Conservation (phyloP, 2,797 vertebrate genomes). For the Fringilla coelebs region DNA sequence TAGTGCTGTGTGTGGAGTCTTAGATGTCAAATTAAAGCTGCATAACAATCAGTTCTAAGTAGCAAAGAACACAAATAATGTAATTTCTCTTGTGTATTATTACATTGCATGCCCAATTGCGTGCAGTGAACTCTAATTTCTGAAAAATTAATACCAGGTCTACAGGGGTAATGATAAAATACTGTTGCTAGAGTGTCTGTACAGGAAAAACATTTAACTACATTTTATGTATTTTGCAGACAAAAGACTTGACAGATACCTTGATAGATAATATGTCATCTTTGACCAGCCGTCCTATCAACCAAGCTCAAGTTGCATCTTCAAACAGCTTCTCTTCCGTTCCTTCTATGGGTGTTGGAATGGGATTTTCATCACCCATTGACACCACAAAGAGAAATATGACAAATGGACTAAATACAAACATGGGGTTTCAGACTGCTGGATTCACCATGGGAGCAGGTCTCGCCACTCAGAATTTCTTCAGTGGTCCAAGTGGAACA, state of each 20-base stretch:
- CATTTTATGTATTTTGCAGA: constrained; percentile 75
- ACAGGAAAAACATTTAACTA: neutral
- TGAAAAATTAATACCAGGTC: neutral
- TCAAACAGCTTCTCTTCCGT: constrained; percentile 80
- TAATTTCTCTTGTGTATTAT: neutral
- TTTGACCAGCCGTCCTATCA: constrained; percentile 81
- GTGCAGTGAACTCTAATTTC: neutral
- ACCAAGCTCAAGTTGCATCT: constrained; percentile 76
- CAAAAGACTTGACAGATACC: constrained; percentile 94
- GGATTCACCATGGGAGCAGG: constrained; percentile 81
- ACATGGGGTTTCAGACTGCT: constrained; percentile 83
- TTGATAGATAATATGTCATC: constrained; percentile 91
- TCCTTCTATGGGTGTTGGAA: constrained; percentile 72
- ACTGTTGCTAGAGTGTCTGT: neutral
- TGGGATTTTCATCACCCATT: constrained; percentile 74
- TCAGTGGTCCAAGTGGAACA: constrained; percentile 70
- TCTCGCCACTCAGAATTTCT: constrained; percentile 80
- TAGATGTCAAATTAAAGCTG: neutral
- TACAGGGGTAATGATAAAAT: neutral
- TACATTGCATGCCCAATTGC: neutral
- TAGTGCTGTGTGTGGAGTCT: neutral
- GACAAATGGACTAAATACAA: constrained; percentile 87
- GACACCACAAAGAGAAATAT: constrained; percentile 78
- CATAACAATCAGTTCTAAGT: neutral
- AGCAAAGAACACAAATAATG: neutral